Base-by-base conservation (phyloP, 2,797 vertebrate species). In the Peromyscus eremicus region DNA sequence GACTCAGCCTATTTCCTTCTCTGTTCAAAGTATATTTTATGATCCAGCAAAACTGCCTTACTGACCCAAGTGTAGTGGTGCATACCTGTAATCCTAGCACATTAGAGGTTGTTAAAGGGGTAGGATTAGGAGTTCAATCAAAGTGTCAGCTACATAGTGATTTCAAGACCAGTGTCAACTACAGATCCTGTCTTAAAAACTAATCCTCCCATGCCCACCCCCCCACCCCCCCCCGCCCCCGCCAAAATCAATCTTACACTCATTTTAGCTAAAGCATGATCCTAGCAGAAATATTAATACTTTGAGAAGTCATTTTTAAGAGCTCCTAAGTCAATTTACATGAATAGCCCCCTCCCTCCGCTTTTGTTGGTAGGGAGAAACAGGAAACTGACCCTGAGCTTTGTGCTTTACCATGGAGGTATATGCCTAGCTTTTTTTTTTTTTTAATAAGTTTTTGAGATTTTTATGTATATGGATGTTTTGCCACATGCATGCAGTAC, bases 261-360 rank as follows among this genome's bases (percentile, higher is more conserved):
- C 49, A 91, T 88, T 95, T 96, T 92, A 92, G 85, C 73, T 32
- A 70, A 77, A 91, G 37, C 55, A 46, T 92, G 79, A 89, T 76
- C 66, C 82, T 93, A 71, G 68, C 32, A 94, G 52, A 85, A 94
- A 64, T 70, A 70, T n/a, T 75, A 95, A n/a, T 25, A 90, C 34
- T 27, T 79, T 43, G 34, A 43, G 46, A 82, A 52, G 83, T 40
- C 11, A 82, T n/a, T 93, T 86, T 43, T 57, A 86, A 81, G 40
- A 86, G 46, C n/a, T 92, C 3, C 0, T 84, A 94, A 88, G 37
- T 73, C 27, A 91, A 70, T 80, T 85, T 66, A 66, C n/a, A 77
- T 62, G 75, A 57, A 43, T 9, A 52, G 1, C 66, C 7, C 4
- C 21, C n/a, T 40, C n/a, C 19, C 19, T 8, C 70, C 4, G 1